A percentile compares a stretch with the other conserved stretches of the same genome.
Evolutionary conservation across 2,797 vertebrate genomes (phyloP).

Genomic region (Pterois miles): DNA sequence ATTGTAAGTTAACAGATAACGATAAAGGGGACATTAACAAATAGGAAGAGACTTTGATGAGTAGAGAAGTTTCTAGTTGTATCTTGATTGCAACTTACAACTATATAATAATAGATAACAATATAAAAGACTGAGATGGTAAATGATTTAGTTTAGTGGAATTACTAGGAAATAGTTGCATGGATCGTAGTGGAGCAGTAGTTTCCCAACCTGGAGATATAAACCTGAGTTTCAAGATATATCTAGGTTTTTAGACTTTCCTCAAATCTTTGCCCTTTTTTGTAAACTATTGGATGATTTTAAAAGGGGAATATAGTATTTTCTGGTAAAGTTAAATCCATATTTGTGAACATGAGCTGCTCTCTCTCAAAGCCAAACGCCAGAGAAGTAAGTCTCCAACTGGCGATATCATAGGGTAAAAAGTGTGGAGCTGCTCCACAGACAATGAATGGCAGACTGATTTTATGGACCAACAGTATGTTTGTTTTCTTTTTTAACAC

Average conservation of each 20-base stretch:
- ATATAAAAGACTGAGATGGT: not conserved
- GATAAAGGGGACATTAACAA: not conserved
- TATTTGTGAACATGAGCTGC: too few relatives aligned
- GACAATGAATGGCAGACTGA: too few relatives aligned
- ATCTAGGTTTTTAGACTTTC: not conserved
- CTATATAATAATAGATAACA: not conserved
- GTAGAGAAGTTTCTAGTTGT: not conserved
- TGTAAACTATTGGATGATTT: not conserved
- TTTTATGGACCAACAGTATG: too few relatives aligned
- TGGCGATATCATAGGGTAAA: too few relatives aligned
- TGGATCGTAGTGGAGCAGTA: not conserved
- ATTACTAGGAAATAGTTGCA: not conserved
- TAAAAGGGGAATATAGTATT: too few relatives aligned
- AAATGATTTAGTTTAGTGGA: not conserved
- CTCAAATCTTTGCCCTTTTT: not conserved
- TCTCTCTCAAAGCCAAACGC: too few relatives aligned
- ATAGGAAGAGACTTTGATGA: not conserved
- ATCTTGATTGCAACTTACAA: not conserved
- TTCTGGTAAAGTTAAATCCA: too few relatives aligned
- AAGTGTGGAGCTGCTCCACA: too few relatives aligned
- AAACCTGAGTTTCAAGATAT: not conserved
- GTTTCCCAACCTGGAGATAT: not conserved
- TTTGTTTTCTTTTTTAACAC: too few relatives aligned
- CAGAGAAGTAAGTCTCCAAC: too few relatives aligned
- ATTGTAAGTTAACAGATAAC: constrained; percentile 5